These are phyloP conservation scores for Ephestia elutella DNA, from an alignment of 1,140 invertebrate species.

Conservation along the genomic window DNA sequence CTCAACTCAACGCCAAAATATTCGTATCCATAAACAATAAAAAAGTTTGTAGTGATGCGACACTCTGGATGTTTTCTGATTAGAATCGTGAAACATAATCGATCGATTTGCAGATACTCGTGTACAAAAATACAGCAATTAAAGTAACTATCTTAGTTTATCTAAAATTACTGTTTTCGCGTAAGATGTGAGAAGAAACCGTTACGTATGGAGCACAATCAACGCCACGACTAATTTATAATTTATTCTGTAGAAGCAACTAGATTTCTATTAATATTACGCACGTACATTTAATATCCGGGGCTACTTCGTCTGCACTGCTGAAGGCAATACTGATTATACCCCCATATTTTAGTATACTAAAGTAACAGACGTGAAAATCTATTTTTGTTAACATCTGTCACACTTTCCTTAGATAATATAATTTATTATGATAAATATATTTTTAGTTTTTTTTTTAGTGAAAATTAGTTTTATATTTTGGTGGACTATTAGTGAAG, in stretches of 20 bases:
- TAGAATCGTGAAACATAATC: background rate
- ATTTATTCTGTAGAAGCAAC: constrained; percentile 56
- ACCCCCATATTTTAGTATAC: background rate
- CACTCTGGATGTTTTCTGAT: background rate
- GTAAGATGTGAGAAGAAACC: constrained; percentile 26
- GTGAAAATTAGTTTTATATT: background rate
- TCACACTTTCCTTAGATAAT: background rate
- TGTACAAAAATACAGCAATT: constrained; percentile 60
- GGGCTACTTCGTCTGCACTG: background rate
- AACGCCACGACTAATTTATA: constrained; percentile 44
- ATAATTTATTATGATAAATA: background rate
- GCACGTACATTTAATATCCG: constrained; percentile 58
- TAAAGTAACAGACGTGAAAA: background rate
- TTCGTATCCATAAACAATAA: constrained; percentile 56
- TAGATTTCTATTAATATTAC: constrained; percentile 57
- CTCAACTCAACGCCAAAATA: constrained; percentile 64
- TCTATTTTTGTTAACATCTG: background rate
- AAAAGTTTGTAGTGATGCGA: constrained; percentile 26
- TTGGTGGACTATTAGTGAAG: background rate
- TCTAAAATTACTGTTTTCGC: constrained; percentile 31
- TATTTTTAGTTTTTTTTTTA: background rate
- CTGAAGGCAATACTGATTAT: background rate
- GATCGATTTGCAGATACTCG: constrained; percentile 9
- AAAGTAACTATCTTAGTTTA: constrained; percentile 37
- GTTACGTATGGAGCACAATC: constrained; percentile 35